A percentile compares a stretch with the other conserved stretches of the same genome.
These are phyloP conservation scores for Noctua janthe DNA, from an alignment of 2,888 invertebrate species.

Conservation along the genomic window DNA sequence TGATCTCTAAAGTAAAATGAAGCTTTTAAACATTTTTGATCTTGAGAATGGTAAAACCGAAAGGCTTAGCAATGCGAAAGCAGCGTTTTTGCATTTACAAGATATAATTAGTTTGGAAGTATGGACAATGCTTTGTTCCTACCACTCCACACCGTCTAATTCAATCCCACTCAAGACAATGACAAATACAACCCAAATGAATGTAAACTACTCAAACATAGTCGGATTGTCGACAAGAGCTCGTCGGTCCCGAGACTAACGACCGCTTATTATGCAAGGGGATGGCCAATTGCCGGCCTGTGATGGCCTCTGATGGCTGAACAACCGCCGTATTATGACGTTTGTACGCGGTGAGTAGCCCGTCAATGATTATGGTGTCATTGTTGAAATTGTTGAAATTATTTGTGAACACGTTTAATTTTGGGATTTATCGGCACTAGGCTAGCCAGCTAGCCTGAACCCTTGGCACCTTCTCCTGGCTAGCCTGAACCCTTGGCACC, in stretches of 20 bases:
- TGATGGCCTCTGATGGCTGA: constrained; percentile 22
- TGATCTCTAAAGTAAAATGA: background rate
- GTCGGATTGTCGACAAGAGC: constrained; percentile 22
- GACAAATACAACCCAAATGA: constrained; percentile 31
- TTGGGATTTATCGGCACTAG: background rate
- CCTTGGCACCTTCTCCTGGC: background rate
- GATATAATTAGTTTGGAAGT: background rate
- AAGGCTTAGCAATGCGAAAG: background rate
- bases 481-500: background rate
- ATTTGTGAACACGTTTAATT: background rate
- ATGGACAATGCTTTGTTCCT: background rate
- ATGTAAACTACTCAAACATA: constrained; percentile 47
- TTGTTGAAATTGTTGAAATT: constrained; percentile 28
- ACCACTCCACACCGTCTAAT: background rate
- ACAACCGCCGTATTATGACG: constrained; percentile 24
- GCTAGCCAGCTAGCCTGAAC: no score
- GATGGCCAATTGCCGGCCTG: constrained; percentile 38
- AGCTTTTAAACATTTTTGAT: background rate
- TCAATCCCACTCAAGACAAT: constrained; percentile 28
- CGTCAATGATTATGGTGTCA: constrained; percentile 8
- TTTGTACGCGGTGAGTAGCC: constrained; percentile 4
- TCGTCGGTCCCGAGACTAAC: constrained; percentile 28
- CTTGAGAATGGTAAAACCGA: background rate
- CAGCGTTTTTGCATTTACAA: no score
- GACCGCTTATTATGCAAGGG: constrained; percentile 55